A percentile compares a stretch with the other conserved stretches of the same genome.
phyloP scores from a whole-genome alignment of 1,140 invertebrate species.

The Polypedilum pembai region DNA sequence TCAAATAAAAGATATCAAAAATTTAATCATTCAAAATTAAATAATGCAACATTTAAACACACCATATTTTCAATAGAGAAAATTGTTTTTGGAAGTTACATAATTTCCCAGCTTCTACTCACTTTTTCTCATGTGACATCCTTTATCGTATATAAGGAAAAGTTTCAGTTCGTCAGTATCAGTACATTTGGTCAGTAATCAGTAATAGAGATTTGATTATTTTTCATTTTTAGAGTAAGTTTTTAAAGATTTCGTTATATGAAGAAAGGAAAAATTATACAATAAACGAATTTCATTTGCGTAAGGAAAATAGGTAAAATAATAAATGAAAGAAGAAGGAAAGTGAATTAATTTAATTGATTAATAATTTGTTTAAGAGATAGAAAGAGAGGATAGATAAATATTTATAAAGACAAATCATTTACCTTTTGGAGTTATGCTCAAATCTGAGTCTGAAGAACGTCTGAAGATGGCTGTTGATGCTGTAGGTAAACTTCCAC shows the following conservation, averaged over 20 bases:
- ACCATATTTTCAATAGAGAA: background rate
- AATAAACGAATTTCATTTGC: background rate
- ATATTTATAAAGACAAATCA: no score
- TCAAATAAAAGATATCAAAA: background rate
- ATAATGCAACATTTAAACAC: conserved; percentile 16
- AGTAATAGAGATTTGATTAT: background rate
- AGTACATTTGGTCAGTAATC: background rate
- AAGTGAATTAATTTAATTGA: no score
- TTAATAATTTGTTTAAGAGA: no score
- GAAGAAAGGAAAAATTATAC: background rate
- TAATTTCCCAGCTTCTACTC: conserved; percentile 1
- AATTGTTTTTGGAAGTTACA: background rate
- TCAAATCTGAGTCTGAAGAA: conserved; percentile 88
- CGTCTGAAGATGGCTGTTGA: conserved; percentile 56
- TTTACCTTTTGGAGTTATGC: conserved; percentile 83
- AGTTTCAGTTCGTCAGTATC: background rate
- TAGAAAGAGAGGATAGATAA: no score
- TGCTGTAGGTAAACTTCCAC: conserved; percentile 23
- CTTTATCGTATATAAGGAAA: background rate
- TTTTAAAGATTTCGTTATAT: no score
- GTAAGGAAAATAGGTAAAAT: conserved; percentile 28
- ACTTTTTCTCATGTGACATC: conserved; percentile 14
- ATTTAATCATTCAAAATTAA: background rate
- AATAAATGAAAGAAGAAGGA: no score
- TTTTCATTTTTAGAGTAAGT: background rate